Conservation (phyloP, 1,140 invertebrate genomes). For the Aphelenchoides besseyi region DNA sequence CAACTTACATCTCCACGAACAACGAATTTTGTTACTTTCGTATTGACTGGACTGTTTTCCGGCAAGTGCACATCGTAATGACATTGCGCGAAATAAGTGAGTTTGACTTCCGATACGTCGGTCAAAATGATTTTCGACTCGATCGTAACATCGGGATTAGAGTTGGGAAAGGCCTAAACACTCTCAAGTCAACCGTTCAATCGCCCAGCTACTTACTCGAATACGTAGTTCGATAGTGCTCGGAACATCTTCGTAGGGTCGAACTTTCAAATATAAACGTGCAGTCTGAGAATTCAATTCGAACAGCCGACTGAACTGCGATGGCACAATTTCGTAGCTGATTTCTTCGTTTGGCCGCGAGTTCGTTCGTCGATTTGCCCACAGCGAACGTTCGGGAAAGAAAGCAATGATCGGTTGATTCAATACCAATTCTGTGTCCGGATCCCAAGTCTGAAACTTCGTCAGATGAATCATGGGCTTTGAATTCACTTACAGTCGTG, state of each 20-base stretch:
- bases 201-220: constrained; percentile 18
- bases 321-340: constrained; percentile 38
- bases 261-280: constrained; percentile 25
- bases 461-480: too few relatives aligned
- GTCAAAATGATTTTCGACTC: constrained; percentile 33
- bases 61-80: constrained; percentile 43
- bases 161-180: constrained; percentile 20
- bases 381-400: constrained; percentile 29
- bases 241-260: constrained; percentile 24
- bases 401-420: constrained; percentile 40
- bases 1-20: constrained; percentile 43
- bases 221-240: constrained; percentile 28
- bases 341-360: constrained; percentile 26
- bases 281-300: constrained; percentile 30
- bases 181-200: neutral
- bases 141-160: constrained; percentile 9
- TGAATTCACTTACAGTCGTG: constrained; percentile 37
- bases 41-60: constrained; percentile 42
- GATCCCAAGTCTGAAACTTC: constrained; percentile 22
- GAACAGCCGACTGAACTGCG: constrained; percentile 24
- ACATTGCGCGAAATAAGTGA: constrained; percentile 50
- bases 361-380: constrained; percentile 21
- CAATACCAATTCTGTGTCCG: constrained; percentile 37
- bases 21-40: constrained; percentile 39
- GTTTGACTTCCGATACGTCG: constrained; percentile 39